Percentiles rank a stretch among this genome's conserved stretches.
These are phyloP conservation scores for Neogobius melanostomus DNA, from an alignment of 2,113 vertebrate species.

Conservation along the genomic window DNA sequence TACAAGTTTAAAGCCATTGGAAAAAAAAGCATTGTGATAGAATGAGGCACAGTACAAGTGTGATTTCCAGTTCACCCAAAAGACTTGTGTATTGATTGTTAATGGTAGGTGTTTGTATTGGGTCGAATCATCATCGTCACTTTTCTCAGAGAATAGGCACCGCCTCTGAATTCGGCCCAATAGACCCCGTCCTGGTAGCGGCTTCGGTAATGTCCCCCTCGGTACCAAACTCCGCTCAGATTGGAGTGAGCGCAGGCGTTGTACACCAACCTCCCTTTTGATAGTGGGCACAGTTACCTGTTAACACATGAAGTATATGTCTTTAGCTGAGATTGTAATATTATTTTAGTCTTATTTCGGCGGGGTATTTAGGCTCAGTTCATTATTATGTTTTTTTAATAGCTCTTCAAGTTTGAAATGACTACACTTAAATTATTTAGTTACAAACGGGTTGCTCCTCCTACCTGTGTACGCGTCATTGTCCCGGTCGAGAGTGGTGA, in stretches of 20 bases:
- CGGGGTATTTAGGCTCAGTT: neutral
- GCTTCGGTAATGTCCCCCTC: conserved; percentile 90
- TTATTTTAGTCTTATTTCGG: neutral
- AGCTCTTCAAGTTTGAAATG: neutral
- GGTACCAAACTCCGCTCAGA: conserved; percentile 92
- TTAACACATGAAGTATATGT: conserved; percentile 4
- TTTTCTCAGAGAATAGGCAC: conserved; percentile 90
- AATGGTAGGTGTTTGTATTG: conserved; percentile 89
- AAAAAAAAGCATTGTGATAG: neutral
- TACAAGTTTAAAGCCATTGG: neutral
- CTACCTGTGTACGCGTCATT: conserved; percentile 89
- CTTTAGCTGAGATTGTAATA: neutral
- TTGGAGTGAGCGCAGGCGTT: conserved; percentile 93
- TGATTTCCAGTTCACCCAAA: neutral
- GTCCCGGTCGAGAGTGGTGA: conserved; percentile 91
- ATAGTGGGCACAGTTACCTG: conserved; percentile 93
- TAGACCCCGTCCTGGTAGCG: conserved; percentile 91
- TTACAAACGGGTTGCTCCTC: neutral
- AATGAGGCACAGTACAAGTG: neutral
- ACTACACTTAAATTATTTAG: neutral
- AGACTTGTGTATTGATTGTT: conserved; percentile 13
- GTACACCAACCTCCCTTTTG: conserved; percentile 96
- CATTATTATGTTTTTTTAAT: neutral
- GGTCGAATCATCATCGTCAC: conserved; percentile 95
- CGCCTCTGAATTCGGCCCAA: conserved; percentile 93